Evolutionary conservation across 1,140 invertebrate species (phyloP).

Genomic region (Zaprionus lachaisei): DNA sequence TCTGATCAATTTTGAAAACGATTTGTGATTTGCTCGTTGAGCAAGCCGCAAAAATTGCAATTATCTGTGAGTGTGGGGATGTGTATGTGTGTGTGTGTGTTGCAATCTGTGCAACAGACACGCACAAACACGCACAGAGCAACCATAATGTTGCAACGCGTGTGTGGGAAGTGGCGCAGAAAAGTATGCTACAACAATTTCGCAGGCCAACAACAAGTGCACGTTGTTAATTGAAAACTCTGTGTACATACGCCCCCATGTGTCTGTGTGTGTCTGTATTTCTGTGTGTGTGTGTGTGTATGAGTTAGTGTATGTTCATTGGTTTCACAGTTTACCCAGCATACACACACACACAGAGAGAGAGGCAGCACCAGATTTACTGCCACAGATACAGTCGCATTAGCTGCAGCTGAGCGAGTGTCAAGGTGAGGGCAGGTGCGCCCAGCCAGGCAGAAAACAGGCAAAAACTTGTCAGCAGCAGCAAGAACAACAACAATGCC

Average conservation of each 20-base stretch:
- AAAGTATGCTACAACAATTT: conserved; percentile 48
- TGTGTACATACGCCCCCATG: background rate
- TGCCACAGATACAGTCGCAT: conserved; percentile 46
- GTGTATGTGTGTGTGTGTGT: background rate
- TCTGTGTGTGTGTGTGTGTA: background rate
- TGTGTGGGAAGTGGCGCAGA: conserved; percentile 28
- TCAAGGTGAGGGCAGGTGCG: conserved; percentile 78
- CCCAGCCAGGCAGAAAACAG: conserved; percentile 72
- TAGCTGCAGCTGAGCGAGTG: conserved; percentile 78
- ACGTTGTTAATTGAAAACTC: conserved; percentile 46
- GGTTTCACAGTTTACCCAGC: conserved; percentile 14
- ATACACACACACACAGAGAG: conserved; percentile 5
- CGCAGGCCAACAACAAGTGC: conserved; percentile 24
- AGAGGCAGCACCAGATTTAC: background rate
- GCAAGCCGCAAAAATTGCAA: conserved; percentile 42
- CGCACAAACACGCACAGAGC: conserved; percentile 1
- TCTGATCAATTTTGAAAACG: conserved; percentile 19
- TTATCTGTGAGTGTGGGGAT: conserved; percentile 20
- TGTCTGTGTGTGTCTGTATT: background rate
- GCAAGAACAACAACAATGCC: conserved; percentile 12
- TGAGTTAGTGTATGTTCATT: conserved; percentile 16
- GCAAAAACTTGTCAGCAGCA: conserved; percentile 46
- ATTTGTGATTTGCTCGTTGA: conserved; percentile 35
- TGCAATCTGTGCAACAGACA: conserved; percentile 22
- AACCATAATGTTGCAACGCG: conserved; percentile 21